Base-by-base conservation (phyloP, 2,888 invertebrate species). In the Poecilobothrus nobilitatus region DNA sequence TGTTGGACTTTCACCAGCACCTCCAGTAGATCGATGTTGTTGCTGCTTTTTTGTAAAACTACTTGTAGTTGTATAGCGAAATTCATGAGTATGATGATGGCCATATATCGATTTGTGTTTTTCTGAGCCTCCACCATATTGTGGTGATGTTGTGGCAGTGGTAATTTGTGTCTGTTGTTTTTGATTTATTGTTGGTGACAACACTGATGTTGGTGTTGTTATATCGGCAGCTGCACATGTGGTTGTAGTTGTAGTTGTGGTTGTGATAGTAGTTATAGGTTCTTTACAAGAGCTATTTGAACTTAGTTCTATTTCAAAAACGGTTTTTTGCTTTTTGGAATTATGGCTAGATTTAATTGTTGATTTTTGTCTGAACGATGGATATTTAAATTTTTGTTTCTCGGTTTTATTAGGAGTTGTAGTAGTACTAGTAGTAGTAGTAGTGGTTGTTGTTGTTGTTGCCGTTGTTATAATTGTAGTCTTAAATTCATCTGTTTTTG, bases 381-480 rank as follows among this genome's bases (percentile, higher is more conserved):
- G 53, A n/a, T 53, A 53, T 53, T 53, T 53, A n/a, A 53, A 53
- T 53, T 53, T 53, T 53, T 22, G 63, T 12, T 63, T 18, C 7
- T 53, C 53, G 6, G 22, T 20, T 66, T 34, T 66, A 15, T 33
- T 22, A 18, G 41, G 9, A 41, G 65, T 41, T 21, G 65, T 22
- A 64, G 67, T 44, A 69, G 53, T 65, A 64, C 3, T 27, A 27
- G 3, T 27, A 27, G 73, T 72, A 22, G 75, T 71, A 68, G 72
- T 65, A 18, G 9, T 65, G 34, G 33, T 18, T 65, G 33, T 9
- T 61, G 68, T 34, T 70, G 70, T 65, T 67, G 69, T 53, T 72
- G 71, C 63, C 71, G 71, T 66, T 72, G 73, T 69, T 72, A 5
- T 27, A 27, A 27, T 27, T 4, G 27, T 27, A 27, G 3, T 27